Evolutionary conservation across 1,140 invertebrate species (phyloP).

Genomic region (Mylabris phalerata): DNA sequence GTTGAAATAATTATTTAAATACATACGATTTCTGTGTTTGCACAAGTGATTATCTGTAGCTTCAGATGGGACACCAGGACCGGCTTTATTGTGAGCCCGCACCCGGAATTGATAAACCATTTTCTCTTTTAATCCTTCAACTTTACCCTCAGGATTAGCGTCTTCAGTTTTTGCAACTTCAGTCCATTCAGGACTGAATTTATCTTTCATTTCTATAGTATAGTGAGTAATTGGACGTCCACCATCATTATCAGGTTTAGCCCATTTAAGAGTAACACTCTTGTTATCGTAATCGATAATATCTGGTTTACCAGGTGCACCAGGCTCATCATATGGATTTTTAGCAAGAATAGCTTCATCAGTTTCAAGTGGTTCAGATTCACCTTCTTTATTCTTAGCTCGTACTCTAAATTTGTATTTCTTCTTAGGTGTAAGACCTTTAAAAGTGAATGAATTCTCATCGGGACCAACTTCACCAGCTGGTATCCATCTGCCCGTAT

Average conservation of each 20-base stretch:
- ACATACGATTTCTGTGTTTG: slow-evolving; percentile 89
- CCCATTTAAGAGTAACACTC: slow-evolving; percentile 85
- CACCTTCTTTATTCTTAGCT: slow-evolving; percentile 97
- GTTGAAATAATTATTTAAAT: slow-evolving; percentile 1
- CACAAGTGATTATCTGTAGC: slow-evolving; percentile 87
- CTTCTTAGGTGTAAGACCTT: slow-evolving; percentile 92
- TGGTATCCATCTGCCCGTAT: slow-evolving; percentile 86
- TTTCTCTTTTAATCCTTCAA: slow-evolving; percentile 86
- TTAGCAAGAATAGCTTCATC: slow-evolving; percentile 83
- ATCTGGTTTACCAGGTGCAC: slow-evolving; percentile 81
- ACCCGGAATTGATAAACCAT: slow-evolving; percentile 92
- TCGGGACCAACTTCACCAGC: slow-evolving; percentile 84
- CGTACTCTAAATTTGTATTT: slow-evolving; percentile 98
- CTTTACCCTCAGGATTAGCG: slow-evolving; percentile 68
- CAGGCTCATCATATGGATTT: slow-evolving; percentile 93
- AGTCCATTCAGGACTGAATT: slow-evolving; percentile 81
- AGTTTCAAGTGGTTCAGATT: slow-evolving; percentile 91
- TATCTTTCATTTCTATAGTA: slow-evolving; percentile 93
- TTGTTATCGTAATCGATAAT: slow-evolving; percentile 93
- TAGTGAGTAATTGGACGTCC: slow-evolving; percentile 94
- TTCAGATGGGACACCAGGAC: slow-evolving; percentile 77
- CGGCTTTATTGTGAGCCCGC: slow-evolving; percentile 87
- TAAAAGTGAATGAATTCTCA: slow-evolving; percentile 76
- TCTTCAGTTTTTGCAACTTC: slow-evolving; percentile 78
- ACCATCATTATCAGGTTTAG: slow-evolving; percentile 81